A percentile compares a stretch with the other conserved stretches of the same genome.
phyloP scores from a whole-genome alignment of 2,113 vertebrate genomes.

The Cryptoleucopteryx plumbea region DNA sequence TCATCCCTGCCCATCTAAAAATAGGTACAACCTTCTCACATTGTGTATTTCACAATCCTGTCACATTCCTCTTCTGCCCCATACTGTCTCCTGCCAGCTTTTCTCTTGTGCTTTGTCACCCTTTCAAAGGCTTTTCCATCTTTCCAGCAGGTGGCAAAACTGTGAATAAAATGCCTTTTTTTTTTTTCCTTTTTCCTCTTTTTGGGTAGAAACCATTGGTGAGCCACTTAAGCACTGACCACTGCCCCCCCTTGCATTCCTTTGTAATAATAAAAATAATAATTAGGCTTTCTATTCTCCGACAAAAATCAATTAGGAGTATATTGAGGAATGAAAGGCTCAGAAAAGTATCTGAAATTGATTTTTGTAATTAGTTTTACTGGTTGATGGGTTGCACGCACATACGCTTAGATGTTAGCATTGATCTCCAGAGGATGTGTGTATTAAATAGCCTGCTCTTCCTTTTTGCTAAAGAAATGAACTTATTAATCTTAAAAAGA shows the following conservation, averaged over 20 bases:
- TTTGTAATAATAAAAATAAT: conserved; percentile 55
- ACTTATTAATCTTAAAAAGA: conserved; percentile 28
- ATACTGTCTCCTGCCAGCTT: conserved; percentile 3
- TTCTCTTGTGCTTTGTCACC: conserved; percentile 56
- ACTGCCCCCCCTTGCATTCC: not conserved
- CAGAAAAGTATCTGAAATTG: conserved; percentile 58
- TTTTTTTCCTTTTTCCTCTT: not conserved
- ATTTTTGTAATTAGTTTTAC: conserved; percentile 66
- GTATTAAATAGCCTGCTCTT: conserved; percentile 20
- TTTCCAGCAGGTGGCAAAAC: conserved; percentile 40
- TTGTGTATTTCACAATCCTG: conserved; percentile 36
- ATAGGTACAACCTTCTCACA: conserved; percentile 44
- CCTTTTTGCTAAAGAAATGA: conserved; percentile 23
- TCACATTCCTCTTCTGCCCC: conserved; percentile 38
- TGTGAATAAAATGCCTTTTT: conserved; percentile 36
- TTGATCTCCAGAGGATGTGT: conserved; percentile 37
- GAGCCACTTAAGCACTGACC: conserved; percentile 7
- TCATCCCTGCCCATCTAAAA: conserved; percentile 38
- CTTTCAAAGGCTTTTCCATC: conserved; percentile 39
- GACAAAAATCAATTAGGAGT: conserved; percentile 60
- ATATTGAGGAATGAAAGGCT: conserved; percentile 49
- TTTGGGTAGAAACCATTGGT: not conserved
- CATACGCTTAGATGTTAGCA: not conserved
- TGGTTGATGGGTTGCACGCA: conserved; percentile 36
- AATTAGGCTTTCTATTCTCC: conserved; percentile 45